These are phyloP conservation scores for Calvadosia cruxmelitensis DNA, from an alignment of 30 jellyfish, hydroid and myxozoan species.

Conservation along the genomic window DNA sequence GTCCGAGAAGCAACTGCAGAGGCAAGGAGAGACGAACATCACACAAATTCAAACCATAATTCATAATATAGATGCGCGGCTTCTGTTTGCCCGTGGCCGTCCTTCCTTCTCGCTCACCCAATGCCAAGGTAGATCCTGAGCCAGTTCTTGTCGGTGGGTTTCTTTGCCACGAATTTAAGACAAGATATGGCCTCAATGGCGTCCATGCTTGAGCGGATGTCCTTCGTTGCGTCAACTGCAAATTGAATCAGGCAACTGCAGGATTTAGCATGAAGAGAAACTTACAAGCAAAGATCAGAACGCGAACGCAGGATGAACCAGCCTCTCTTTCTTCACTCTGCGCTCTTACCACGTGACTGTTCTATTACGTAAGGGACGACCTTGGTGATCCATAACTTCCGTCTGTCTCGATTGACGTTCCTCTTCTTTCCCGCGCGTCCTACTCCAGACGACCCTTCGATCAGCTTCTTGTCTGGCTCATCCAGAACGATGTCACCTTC, in stretches of 20 bases:
- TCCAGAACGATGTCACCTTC: conserved; percentile 50
- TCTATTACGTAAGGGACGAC: conserved; percentile 37
- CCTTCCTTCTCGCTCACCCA: conserved; percentile 80
- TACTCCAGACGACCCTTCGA: conserved; percentile 25
- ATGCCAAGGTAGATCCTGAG: conserved; percentile 34
- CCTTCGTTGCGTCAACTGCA: conserved; percentile 7
- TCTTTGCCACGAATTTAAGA: conserved; percentile 39
- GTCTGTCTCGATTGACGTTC: conserved; percentile 16
- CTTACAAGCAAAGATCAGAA: no score
- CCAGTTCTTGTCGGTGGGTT: conserved; percentile 51
- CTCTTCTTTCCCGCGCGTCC: conserved; percentile 1
- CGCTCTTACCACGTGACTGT: conserved; percentile 26
- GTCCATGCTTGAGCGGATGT: conserved; percentile 12
- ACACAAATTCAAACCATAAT: no score
- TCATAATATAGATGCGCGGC: no score
- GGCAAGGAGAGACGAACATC: no score
- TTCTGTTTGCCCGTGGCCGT: no score
- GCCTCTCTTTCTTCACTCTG: no score
- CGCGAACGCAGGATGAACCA: no score
- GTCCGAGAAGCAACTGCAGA: not conserved
- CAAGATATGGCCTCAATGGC: conserved; percentile 38
- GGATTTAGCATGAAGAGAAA: no score
- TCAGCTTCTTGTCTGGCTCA: conserved; percentile 21
- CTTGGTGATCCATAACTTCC: conserved; percentile 40
- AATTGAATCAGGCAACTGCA: no score